Conservation (phyloP, 2,888 invertebrate species). For the Reticulitermes lucifugus region DNA sequence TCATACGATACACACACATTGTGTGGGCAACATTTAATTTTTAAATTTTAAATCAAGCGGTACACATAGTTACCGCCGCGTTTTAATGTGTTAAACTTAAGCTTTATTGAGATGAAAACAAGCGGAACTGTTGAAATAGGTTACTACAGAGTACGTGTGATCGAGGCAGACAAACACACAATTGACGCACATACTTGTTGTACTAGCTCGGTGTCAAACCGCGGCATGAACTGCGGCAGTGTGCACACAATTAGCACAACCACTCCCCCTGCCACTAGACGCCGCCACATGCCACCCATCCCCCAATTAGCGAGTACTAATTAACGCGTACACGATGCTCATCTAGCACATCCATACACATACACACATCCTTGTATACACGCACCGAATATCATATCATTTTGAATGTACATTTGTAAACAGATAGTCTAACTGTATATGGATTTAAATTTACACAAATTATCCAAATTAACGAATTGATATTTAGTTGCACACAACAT, state of each 20-base stretch:
- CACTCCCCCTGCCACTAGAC: slow-evolving; percentile 8
- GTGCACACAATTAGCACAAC: slow-evolving; percentile 38
- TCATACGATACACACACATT: too few species aligned
- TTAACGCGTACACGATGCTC: slow-evolving; percentile 45
- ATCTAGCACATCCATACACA: slow-evolving; percentile 38
- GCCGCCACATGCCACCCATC: slow-evolving; percentile 14
- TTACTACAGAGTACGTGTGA: not conserved
- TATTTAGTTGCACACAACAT: slow-evolving; percentile 37
- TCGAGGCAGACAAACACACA: slow-evolving; percentile 15
- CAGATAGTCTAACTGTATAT: slow-evolving; percentile 25
- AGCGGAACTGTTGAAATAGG: slow-evolving; percentile 18
- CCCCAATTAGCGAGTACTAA: slow-evolving; percentile 48
- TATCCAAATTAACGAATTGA: slow-evolving; percentile 43
- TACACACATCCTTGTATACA: slow-evolving; percentile 8
- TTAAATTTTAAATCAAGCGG: too few species aligned
- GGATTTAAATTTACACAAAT: slow-evolving; percentile 41
- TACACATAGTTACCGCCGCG: too few species aligned
- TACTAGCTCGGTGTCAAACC: slow-evolving; percentile 28
- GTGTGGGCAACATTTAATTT: not conserved
- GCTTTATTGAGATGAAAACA: not conserved
- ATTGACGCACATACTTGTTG: not conserved
- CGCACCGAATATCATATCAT: slow-evolving; percentile 34
- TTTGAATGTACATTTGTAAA: slow-evolving; percentile 33
- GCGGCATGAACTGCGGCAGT: slow-evolving; percentile 31
- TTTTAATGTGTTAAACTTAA: not conserved